A percentile compares a stretch with the other conserved stretches of the same genome.
Conservation (phyloP, 2,797 vertebrate genomes). For the Lithobates pipiens region DNA sequence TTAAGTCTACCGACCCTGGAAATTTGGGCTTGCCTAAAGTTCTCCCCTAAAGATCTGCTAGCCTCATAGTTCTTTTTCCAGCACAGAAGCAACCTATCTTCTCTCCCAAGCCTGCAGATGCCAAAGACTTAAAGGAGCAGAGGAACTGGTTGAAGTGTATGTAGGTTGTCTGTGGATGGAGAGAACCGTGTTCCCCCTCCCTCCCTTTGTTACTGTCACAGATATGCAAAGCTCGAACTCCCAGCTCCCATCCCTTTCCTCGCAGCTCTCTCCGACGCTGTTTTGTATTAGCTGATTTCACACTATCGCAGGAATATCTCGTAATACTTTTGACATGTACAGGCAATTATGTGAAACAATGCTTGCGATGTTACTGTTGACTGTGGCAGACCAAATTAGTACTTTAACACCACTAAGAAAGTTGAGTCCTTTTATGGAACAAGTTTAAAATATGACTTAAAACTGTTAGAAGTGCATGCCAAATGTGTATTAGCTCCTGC, state of each 20-base stretch:
- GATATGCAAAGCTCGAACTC: slow-evolving; percentile 46
- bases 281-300: slow-evolving; percentile 50
- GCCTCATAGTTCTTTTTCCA: background rate
- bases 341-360: background rate
- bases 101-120: background rate
- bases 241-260: slow-evolving; percentile 30
- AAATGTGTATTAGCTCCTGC: no score
- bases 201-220: slow-evolving; percentile 53
- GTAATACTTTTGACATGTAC: slow-evolving; percentile 10
- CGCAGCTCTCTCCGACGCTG: slow-evolving; percentile 42
- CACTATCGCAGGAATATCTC: slow-evolving; percentile 18
- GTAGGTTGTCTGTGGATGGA: slow-evolving; percentile 36
- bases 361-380: background rate
- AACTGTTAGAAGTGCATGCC: background rate
- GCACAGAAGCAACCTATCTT: slow-evolving; percentile 6
- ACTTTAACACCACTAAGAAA: background rate
- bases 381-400: background rate
- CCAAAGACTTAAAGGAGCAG: slow-evolving; percentile 14
- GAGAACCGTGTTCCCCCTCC: slow-evolving; percentile 30
- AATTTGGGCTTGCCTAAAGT: background rate
- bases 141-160: slow-evolving; percentile 24
- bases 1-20: background rate
- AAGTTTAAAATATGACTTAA: background rate
- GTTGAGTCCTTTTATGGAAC: background rate
- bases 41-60: background rate